phyloP scores from a whole-genome alignment of 2,888 invertebrate species.

The Tyria jacobaeae region DNA sequence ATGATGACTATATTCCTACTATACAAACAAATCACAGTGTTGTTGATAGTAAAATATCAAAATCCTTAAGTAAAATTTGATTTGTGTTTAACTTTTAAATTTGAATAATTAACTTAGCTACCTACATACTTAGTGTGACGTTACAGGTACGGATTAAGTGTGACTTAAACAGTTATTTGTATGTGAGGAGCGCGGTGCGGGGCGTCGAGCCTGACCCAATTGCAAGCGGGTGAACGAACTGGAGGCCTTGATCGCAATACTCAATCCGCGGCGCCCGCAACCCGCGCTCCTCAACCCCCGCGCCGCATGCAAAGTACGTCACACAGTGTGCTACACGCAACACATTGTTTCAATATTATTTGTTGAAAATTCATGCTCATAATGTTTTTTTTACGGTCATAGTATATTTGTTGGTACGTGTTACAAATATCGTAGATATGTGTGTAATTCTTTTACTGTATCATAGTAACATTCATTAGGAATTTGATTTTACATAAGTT shows the following conservation, averaged over 20 bases:
- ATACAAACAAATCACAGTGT: constrained; percentile 16
- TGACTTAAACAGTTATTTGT: constrained; percentile 80
- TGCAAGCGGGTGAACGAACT: constrained; percentile 83
- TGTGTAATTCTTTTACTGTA: constrained; percentile 17
- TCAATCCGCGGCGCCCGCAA: constrained; percentile 58
- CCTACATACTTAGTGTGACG: constrained; percentile 70
- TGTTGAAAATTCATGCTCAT: constrained; percentile 55
- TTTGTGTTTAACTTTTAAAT: constrained; percentile 37
- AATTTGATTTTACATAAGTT: constrained; percentile 2
- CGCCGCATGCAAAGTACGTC: constrained; percentile 61
- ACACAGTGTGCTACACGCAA: constrained; percentile 58
- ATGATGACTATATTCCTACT: constrained; percentile 3
- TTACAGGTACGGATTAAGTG: constrained; percentile 80
- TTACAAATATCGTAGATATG: constrained; percentile 39
- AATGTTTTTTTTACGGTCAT: constrained; percentile 50
- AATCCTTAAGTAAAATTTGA: constrained; percentile 27
- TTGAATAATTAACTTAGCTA: constrained; percentile 61
- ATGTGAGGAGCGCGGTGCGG: constrained; percentile 70
- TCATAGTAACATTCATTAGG: background rate
- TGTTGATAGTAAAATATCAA: constrained; percentile 20
- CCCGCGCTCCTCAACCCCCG: constrained; percentile 44
- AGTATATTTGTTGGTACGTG: constrained; percentile 37
- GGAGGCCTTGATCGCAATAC: constrained; percentile 86
- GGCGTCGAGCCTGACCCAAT: constrained; percentile 80
- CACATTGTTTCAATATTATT: constrained; percentile 69